These are phyloP conservation scores for Oriolus oriolus DNA, from an alignment of 2,113 vertebrate genomes.

Conservation along the genomic window DNA sequence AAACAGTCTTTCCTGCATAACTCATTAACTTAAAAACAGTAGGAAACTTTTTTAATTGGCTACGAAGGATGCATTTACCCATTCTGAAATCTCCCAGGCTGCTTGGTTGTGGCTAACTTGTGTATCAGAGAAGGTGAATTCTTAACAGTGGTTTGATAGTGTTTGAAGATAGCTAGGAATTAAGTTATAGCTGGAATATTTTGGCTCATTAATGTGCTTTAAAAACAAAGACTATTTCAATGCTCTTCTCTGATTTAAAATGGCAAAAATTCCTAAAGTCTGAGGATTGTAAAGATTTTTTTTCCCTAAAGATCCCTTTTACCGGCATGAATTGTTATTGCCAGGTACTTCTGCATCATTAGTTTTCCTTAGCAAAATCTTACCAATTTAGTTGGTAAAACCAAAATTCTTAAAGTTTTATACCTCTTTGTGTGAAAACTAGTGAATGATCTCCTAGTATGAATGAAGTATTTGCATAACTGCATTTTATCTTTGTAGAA, in stretches of 20 bases:
- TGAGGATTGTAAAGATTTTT: background rate
- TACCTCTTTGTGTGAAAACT: background rate
- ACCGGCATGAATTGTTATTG: background rate
- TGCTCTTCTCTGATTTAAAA: background rate
- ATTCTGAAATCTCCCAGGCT: background rate
- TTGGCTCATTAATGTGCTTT: background rate
- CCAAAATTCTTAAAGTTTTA: background rate
- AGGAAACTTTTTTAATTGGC: background rate
- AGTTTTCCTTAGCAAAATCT: background rate
- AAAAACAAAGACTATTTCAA: background rate
- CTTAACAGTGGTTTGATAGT: background rate
- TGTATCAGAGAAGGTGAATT: background rate
- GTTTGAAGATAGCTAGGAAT: background rate
- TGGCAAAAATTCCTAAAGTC: background rate
- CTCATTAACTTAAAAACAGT: background rate
- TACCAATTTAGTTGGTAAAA: background rate
- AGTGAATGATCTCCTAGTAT: background rate
- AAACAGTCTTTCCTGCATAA: rapidly evolving
- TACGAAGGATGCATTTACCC: background rate
- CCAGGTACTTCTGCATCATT: background rate
- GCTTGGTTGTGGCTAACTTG: background rate
- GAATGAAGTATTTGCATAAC: background rate
- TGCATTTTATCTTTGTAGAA: background rate
- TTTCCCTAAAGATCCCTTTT: background rate
- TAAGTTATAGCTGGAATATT: background rate